Evolutionary conservation across 2,888 invertebrate genomes (phyloP), one percentile per base, ranked within the genome.

Genomic region (Acrobasis suavella): DNA sequence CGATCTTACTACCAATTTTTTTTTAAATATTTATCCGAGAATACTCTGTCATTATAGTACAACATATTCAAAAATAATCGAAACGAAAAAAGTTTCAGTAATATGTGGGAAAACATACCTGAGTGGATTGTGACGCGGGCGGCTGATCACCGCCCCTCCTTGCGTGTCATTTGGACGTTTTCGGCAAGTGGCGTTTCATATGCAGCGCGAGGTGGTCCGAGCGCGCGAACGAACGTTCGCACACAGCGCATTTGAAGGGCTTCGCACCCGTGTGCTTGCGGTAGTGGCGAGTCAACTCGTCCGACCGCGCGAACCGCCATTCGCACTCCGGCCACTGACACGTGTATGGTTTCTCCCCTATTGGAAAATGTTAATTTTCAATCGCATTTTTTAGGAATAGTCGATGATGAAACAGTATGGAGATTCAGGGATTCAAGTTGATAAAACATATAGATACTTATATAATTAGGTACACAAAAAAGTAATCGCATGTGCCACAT

Each of bases 281-380:
- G 93, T 98, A 98, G 87, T 98, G 98, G 74, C 98, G 96, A 65
- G 98, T 98, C 83, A 98, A 92, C 92, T 98, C 98, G 92, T 98
- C 98, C 55, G 98, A 98, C 66, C 98, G 94, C 64, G 98, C 98
- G 87, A 98, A 98, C 80, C 98, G 94, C 98, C 98, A 99, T 83
- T 98, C 98, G 92, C 98, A 99, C 82, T 98, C 98, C 58, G 98
- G 97, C 98, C 98, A 98, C 84, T 97, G 97, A 92, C 98, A 98
- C 83, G 97, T 97, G 93, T 98, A 99, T 71, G 98, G 98, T 91
- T 99, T 99, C 90, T 99, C 98, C 75, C 98, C 98, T 98, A 93
- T 32, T 51, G 51, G 38, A 60, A 67, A 60, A 66, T 42, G 56
- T 58, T 50, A 49, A n/a, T 37, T 49, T 39, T 58, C 42, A 50